Evolutionary conservation across 2,113 vertebrate genomes (phyloP).

Genomic region (Sterna hirundo): DNA sequence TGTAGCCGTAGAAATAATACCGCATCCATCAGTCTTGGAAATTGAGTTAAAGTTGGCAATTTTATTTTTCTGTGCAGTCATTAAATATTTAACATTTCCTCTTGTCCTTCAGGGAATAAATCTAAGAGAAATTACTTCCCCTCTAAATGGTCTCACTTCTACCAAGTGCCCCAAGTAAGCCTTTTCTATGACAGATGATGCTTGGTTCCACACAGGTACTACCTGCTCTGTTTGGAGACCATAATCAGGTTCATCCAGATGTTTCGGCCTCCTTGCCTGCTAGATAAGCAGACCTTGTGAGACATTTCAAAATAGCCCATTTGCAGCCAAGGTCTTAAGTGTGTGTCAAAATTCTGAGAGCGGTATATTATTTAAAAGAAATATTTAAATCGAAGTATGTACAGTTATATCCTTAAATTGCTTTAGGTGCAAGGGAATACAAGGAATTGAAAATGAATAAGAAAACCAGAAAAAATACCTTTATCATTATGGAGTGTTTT

Average conservation of each 20-base stretch:
- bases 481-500: not conserved
- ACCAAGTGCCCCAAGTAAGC: not conserved
- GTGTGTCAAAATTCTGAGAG: rapidly evolving
- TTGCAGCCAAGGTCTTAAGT: not conserved
- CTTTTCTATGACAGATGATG: not conserved
- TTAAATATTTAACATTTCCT: slow-evolving; percentile 28
- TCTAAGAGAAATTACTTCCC: not conserved
- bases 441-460: not conserved
- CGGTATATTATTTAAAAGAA: not conserved
- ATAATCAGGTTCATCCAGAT: not conserved
- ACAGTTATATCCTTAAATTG: not conserved
- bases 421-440: not conserved
- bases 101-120: not conserved
- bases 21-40: slow-evolving; percentile 2
- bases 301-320: not conserved
- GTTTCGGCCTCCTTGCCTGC: not conserved
- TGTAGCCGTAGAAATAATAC: not conserved
- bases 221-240: not conserved
- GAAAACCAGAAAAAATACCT: not conserved
- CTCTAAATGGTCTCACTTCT: not conserved
- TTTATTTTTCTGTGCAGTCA: not conserved
- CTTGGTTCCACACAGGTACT: not conserved
- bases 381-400: not conserved
- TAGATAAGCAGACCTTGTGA: not conserved
- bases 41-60: not conserved